A percentile compares a stretch with the other conserved stretches of the same genome.
phyloP scores from a whole-genome alignment of 2,797 vertebrate species.

The Oryzias sinensis region DNA sequence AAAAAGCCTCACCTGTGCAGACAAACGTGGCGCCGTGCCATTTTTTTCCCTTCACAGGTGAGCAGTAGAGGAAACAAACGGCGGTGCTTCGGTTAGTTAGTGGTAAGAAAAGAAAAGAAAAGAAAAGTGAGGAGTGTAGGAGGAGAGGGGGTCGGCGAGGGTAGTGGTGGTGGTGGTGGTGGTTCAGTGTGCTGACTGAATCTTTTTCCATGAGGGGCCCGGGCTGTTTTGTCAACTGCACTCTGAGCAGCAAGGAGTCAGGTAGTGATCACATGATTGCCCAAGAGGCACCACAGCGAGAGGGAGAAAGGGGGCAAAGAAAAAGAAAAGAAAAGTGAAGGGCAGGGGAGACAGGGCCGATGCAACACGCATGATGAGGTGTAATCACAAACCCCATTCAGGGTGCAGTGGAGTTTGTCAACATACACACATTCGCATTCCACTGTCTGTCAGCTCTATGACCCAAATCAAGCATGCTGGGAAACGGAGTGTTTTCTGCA shows the following conservation, averaged over 20 bases:
- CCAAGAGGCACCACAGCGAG: conserved; percentile 74
- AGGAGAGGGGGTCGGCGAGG: too few species aligned
- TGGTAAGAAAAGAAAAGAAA: conserved; percentile 39
- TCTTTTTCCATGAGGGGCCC: conserved; percentile 81
- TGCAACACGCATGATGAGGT: conserved; percentile 71
- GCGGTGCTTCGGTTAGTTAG: conserved; percentile 63
- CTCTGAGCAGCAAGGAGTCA: conserved; percentile 78
- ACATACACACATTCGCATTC: conserved; percentile 78
- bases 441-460: conserved; percentile 73
- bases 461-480: conserved; percentile 71
- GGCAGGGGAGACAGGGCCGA: conserved; percentile 50
- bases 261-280: conserved; percentile 83
- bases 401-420: conserved; percentile 80
- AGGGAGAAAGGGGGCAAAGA: conserved; percentile 32
- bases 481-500: conserved; percentile 30
- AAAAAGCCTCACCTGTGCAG: conserved; percentile 42
- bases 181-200: conserved; percentile 73
- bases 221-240: conserved; percentile 83
- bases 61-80: conserved; percentile 70
- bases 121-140: conserved; percentile 55
- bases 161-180: conserved; percentile 15
- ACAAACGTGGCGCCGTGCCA: conserved; percentile 47
- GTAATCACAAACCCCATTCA: conserved; percentile 81
- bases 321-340: conserved; percentile 5
- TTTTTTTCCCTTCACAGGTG: conserved; percentile 76